These are phyloP conservation scores for Psephotus haematonotus DNA, from an alignment of 2,113 vertebrate genomes.

Conservation along the genomic window DNA sequence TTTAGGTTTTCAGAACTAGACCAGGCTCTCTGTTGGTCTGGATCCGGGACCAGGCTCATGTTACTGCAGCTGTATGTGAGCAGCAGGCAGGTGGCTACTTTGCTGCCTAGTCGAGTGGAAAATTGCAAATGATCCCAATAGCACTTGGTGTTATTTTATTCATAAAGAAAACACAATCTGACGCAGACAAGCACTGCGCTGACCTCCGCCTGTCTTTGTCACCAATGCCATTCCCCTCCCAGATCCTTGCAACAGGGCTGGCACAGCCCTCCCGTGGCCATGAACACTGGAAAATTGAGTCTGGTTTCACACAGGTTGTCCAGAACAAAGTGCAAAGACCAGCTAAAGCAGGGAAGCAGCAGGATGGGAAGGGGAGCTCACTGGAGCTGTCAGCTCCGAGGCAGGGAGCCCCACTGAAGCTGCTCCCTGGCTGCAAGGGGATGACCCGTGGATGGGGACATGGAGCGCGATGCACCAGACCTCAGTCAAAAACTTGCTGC, in stretches of 20 bases:
- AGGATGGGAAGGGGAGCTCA: background rate
- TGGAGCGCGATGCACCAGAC: background rate
- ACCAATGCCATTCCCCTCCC: background rate
- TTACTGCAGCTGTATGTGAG: slow-evolving; percentile 24
- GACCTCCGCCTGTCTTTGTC: background rate
- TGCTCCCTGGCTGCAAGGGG: background rate
- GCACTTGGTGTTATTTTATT: slow-evolving; percentile 65
- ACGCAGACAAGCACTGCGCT: background rate
- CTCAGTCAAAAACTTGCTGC: background rate
- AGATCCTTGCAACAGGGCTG: background rate
- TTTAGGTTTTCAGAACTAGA: background rate
- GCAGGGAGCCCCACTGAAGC: background rate
- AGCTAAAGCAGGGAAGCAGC: background rate
- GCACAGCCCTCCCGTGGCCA: background rate
- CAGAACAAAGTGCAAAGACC: background rate
- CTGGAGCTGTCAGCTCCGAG: background rate
- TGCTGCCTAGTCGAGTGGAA: slow-evolving; percentile 69
- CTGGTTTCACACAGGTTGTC: background rate
- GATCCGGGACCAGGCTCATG: background rate
- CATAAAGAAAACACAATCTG: slow-evolving; percentile 56
- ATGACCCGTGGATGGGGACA: background rate
- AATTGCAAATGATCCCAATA: slow-evolving; percentile 70
- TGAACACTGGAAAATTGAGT: background rate
- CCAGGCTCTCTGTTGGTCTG: background rate
- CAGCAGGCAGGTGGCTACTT: slow-evolving; percentile 56